Evolutionary conservation across 2,797 vertebrate genomes (phyloP).

Genomic region (Menidia menidia): DNA sequence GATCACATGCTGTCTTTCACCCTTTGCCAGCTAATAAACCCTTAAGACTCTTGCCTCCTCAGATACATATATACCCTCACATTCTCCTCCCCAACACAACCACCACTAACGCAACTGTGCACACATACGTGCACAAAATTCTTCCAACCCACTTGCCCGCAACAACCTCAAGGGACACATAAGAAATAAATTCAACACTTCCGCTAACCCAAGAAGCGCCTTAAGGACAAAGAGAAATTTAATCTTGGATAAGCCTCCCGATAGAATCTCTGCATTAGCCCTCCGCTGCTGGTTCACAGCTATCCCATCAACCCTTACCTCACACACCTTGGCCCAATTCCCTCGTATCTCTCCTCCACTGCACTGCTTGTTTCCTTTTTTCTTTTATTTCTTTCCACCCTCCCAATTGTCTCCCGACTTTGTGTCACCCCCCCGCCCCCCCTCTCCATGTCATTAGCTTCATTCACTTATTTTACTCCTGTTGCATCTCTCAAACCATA

Average conservation of each 20-base stretch:
- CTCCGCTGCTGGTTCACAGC: constrained; percentile 75
- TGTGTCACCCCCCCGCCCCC: constrained; percentile 8
- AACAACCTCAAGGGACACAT: constrained; percentile 72
- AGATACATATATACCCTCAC: constrained; percentile 31
- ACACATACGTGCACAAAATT: constrained; percentile 21
- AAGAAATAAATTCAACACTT: constrained; percentile 79
- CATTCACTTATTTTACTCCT: constrained; percentile 11
- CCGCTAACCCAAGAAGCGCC: constrained; percentile 78
- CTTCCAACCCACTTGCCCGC: constrained; percentile 44
- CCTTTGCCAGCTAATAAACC: constrained; percentile 66
- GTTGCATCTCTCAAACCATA: constrained; percentile 1
- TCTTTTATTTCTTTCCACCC: constrained; percentile 9
- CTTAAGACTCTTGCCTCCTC: constrained; percentile 41
- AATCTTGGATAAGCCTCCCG: constrained; percentile 82
- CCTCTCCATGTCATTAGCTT: constrained; percentile 6
- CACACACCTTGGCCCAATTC: constrained; percentile 72
- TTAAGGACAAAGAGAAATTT: constrained; percentile 84
- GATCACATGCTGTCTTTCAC: constrained; percentile 48
- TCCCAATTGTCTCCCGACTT: constrained; percentile 14
- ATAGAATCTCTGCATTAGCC: constrained; percentile 82
- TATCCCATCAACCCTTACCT: constrained; percentile 78
- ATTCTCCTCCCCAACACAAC: constrained; percentile 3
- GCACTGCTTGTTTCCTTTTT: constrained; percentile 25
- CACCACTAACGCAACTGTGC: constrained; percentile 9
- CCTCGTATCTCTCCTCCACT: constrained; percentile 42